Evolutionary conservation across 2,797 vertebrate genomes (phyloP).

Genomic region (Hypotaenidia philippensis): DNA sequence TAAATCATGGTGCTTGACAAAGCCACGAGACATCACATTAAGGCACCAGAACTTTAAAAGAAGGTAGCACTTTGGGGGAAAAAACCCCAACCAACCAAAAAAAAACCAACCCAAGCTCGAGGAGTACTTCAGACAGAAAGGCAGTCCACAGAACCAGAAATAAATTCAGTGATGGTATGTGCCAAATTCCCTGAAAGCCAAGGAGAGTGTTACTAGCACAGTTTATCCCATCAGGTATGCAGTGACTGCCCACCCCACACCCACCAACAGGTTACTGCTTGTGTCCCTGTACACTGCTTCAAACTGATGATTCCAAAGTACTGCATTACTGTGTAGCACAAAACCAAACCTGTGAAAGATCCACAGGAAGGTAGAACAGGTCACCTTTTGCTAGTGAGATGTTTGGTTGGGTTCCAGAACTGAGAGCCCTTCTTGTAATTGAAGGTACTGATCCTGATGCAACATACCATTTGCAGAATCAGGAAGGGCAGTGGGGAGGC

Average conservation of each 20-base stretch:
- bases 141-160: background rate
- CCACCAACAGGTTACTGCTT: background rate
- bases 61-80: background rate
- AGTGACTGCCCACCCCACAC: background rate
- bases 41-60: background rate
- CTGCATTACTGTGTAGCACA: background rate
- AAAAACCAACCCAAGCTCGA: background rate
- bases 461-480: background rate
- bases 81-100: background rate
- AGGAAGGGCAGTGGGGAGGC: background rate
- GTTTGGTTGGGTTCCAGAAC: background rate
- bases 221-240: background rate
- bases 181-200: background rate
- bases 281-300: background rate
- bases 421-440: background rate
- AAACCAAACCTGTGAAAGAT: background rate
- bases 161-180: background rate
- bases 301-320: background rate
- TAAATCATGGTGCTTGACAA: background rate
- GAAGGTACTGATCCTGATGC: background rate
- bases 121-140: background rate
- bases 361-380: background rate
- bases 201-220: background rate
- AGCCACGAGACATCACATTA: background rate
- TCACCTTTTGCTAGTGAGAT: background rate